Percentiles rank a stretch among this genome's conserved stretches.
Evolutionary conservation across 2,797 vertebrate genomes (phyloP).

Genomic region (Jordanella pulchra): DNA sequence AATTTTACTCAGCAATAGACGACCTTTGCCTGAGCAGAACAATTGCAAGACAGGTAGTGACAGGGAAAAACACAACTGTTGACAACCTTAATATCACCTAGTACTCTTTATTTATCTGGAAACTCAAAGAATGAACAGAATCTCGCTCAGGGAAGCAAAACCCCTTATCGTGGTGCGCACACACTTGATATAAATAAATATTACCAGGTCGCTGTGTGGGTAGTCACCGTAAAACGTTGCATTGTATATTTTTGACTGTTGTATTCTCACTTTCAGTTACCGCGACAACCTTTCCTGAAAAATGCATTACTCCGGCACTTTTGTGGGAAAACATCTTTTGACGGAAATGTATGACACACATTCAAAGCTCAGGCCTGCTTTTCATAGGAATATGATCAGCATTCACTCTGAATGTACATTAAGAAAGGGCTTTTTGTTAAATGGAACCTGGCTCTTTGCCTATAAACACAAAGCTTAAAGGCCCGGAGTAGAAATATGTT

Average conservation of each 20-base stretch:
- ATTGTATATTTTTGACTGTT: background rate
- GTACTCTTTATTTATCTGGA: background rate
- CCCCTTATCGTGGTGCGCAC: conserved; percentile 1
- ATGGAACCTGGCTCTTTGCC: conserved; percentile 13
- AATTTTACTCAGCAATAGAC: background rate
- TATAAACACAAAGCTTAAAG: conserved; percentile 16
- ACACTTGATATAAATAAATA: background rate
- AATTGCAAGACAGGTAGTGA: background rate
- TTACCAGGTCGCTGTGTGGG: background rate
- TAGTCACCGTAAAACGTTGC: background rate
- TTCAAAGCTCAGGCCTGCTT: background rate
- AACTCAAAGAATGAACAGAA: background rate
- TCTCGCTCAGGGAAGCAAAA: background rate
- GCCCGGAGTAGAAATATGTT: conserved; percentile 43
- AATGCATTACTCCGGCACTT: background rate
- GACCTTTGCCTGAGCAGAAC: background rate
- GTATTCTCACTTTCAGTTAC: background rate
- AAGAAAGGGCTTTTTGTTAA: conserved; percentile 16
- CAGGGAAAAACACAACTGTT: background rate
- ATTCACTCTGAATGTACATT: conserved; percentile 19
- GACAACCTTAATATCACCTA: background rate
- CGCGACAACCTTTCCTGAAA: background rate
- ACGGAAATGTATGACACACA: conserved; percentile 8
- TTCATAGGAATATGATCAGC: conserved; percentile 12
- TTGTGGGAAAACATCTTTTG: background rate